Evolutionary conservation across 2,797 vertebrate genomes (phyloP), one percentile per base, ranked within the genome.

Genomic region (Jordanella pulchra): DNA sequence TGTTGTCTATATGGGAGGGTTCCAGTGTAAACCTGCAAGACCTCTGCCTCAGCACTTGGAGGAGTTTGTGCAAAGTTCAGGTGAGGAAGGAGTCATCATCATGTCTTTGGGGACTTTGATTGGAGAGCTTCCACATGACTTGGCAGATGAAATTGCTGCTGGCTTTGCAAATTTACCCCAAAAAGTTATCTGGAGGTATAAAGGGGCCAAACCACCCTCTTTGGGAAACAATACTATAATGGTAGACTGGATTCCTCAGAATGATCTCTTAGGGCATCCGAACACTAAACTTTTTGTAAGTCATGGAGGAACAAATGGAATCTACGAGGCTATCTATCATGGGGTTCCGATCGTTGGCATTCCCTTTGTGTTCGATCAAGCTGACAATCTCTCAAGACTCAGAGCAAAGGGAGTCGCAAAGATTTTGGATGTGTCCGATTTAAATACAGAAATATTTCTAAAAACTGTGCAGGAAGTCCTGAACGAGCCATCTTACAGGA

Each of bases 181-280:
- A 71, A 95, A 94, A 76, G 93, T 95, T 25, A 93, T 94, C 76
- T 94, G 93, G 94, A 90, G 89, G 53, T 70, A 94, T 69, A 91
- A 81, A 64, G 94, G 94, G 3, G 73, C 76, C 6, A 91, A 42
- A 55, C 93, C 93, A 18, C 65, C 82, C 3, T 75, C 76, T 48
- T 73, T 94, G 54, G 94, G 93, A 27, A 91, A 91, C 86, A 95
- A 95, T 82, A 94, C 94, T 45, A 71, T 93, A 39, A 17, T 94
- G 2, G 85, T 94, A 0, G 86, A 93, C 72, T 95, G 94, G 94
- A 81, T 95, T 72, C 94, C 94, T 3, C 94, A 95, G 73, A 95
- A 90, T 32, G 94, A 95, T 50, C 91, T 95, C 3, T 35, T 94
- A 1, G 94, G 93, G 75, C 94, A 95, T 67, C 75, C 86, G 0